Conservation (phyloP, 2,888 invertebrate genomes). For the Drosophila tanythrix region DNA sequence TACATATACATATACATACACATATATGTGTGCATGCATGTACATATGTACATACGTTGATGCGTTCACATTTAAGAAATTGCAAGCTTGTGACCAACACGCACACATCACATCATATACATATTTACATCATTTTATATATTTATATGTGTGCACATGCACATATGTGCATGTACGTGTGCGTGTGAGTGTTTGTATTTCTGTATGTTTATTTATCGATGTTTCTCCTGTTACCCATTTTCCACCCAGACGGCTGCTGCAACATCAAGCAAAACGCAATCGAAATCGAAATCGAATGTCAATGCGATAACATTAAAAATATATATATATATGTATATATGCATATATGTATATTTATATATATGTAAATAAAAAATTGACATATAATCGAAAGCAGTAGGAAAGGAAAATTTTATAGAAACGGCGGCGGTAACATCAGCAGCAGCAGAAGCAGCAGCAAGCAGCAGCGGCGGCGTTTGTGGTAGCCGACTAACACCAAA, state of each 20-base stretch:
- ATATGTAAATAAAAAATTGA: background rate
- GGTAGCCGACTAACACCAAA: conserved; percentile 37
- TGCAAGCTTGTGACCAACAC: conserved; percentile 50
- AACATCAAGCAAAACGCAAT: conserved; percentile 29
- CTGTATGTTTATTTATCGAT: conserved; percentile 59
- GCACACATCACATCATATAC: background rate
- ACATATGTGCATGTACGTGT: conserved; percentile 5
- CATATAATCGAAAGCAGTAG: conserved; percentile 6
- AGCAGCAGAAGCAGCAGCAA: conserved; percentile 13
- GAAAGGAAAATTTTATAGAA: conserved; percentile 11
- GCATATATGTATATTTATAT: background rate
- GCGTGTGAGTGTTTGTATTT: conserved; percentile 29
- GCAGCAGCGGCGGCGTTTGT: conserved; percentile 37
- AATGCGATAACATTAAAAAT: conserved; percentile 30
- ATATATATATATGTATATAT: background rate
- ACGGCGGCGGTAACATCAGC: conserved; percentile 18
- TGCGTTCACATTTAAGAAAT: conserved; percentile 20
- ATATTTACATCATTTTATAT: conserved; percentile 9
- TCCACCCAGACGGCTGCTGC: conserved; percentile 44
- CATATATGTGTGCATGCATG: conserved; percentile 6
- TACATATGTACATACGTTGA: conserved; percentile 6
- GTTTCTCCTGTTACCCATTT: conserved; percentile 48
- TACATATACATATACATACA: background rate
- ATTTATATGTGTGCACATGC: conserved; percentile 3
- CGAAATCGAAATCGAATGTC: conserved; percentile 52